Percentiles rank a stretch among this genome's conserved stretches.
Conservation (phyloP, 2,113 vertebrate genomes). For the Gallinago paraguaiae region DNA sequence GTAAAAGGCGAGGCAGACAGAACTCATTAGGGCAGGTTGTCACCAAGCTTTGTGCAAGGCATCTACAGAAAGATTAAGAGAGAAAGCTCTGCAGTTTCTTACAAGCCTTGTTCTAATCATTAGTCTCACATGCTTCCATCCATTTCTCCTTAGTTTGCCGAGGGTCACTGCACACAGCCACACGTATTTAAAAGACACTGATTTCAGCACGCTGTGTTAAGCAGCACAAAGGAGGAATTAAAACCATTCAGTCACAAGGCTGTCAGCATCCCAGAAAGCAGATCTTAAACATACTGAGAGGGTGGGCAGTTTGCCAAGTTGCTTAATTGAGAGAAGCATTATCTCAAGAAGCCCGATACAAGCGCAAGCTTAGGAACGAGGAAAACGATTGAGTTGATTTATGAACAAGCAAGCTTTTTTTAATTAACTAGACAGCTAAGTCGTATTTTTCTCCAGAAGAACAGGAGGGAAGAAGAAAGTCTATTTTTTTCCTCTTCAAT, state of each 20-base stretch:
- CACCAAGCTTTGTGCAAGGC: not conserved
- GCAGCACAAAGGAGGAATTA: slow-evolving; percentile 58
- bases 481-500: not conserved
- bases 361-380: not conserved
- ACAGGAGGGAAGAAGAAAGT: not conserved
- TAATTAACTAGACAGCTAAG: slow-evolving; percentile 42
- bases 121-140: slow-evolving; percentile 22
- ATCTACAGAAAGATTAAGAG: not conserved
- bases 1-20: not conserved
- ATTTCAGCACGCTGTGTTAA: slow-evolving; percentile 33
- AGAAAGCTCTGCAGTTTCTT: not conserved
- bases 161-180: slow-evolving; percentile 42
- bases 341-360: slow-evolving; percentile 42
- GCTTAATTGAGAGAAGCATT: slow-evolving; percentile 65
- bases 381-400: slow-evolving; percentile 29
- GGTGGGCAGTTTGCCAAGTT: slow-evolving; percentile 36
- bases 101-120: not conserved
- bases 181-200: not conserved
- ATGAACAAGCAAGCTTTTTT: slow-evolving; percentile 35
- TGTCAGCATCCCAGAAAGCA: slow-evolving; percentile 56
- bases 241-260: slow-evolving; percentile 66
- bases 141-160: too few species aligned
- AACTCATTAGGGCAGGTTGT: not conserved
- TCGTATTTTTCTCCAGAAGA: not conserved
- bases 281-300: slow-evolving; percentile 44